These are phyloP conservation scores for Hoplostethus mediterraneus DNA, from an alignment of 2,797 vertebrate species.

Conservation along the genomic window DNA sequence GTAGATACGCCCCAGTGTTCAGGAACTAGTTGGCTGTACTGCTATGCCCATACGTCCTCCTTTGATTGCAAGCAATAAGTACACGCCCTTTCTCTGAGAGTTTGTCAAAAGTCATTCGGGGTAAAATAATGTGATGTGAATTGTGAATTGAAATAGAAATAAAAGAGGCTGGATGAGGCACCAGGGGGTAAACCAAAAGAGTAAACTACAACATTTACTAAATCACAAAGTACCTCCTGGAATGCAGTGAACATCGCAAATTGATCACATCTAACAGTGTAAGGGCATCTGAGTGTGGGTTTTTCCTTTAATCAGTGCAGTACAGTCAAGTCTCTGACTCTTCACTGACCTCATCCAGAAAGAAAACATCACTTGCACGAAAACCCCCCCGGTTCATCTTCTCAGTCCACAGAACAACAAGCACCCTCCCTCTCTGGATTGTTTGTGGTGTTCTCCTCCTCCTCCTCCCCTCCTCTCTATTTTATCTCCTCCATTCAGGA, in stretches of 20 bases:
- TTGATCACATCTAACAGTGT: no score
- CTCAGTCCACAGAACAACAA: slow-evolving; percentile 46
- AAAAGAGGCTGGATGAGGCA: not conserved
- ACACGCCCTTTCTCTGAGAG: no score
- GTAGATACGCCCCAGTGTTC: no score
- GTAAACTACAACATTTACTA: not conserved
- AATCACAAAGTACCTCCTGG: not conserved
- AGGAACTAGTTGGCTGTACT: no score
- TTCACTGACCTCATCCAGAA: slow-evolving; percentile 29
- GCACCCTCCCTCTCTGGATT: slow-evolving; percentile 44
- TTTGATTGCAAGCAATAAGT: no score
- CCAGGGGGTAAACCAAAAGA: not conserved
- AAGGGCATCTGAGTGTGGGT: no score
- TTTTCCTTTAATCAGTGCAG: not conserved
- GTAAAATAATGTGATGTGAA: no score
- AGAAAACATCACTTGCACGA: slow-evolving; percentile 47
- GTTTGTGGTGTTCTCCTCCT: slow-evolving; percentile 47
- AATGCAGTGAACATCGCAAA: not conserved
- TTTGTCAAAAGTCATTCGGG: no score
- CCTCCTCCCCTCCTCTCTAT: slow-evolving; percentile 23
- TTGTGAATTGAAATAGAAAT: no score
- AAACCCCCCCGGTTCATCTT: slow-evolving; percentile 51
- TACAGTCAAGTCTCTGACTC: slow-evolving; percentile 4
- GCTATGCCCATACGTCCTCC: no score
- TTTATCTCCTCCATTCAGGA: slow-evolving; percentile 18